These are phyloP conservation scores for Opisthocomus hoazin DNA, from an alignment of 2,113 vertebrate genomes.

Conservation along the genomic window DNA sequence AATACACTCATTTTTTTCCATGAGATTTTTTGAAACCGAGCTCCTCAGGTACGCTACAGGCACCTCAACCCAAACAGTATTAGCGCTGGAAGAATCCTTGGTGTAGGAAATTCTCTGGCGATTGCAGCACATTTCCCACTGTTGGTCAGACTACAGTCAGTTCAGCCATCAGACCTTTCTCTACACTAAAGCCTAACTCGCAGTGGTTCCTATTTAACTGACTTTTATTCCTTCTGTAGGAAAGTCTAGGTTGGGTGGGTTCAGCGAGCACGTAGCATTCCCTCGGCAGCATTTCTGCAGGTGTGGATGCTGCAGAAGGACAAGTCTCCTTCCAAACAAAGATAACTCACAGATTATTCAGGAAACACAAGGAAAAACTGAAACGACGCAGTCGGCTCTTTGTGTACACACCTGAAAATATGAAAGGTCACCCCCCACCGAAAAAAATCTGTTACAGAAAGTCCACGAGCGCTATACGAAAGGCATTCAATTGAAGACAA, in stretches of 20 bases:
- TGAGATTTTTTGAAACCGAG: not conserved
- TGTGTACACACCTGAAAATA: not conserved
- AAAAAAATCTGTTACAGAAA: not conserved
- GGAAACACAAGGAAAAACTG: not conserved
- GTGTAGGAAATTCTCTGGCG: not conserved
- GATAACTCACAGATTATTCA: not conserved
- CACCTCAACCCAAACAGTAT: not conserved
- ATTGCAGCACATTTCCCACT: not conserved
- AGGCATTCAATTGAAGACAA: not conserved
- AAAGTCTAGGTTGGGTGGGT: rapidly evolving
- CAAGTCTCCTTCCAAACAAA: not conserved
- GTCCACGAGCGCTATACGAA: not conserved
- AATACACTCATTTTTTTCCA: not conserved
- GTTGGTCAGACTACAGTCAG: not conserved
- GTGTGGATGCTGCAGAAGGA: not conserved
- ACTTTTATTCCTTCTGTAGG: not conserved
- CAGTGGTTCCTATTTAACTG: rapidly evolving
- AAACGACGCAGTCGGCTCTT: not conserved
- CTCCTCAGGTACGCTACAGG: not conserved
- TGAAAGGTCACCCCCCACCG: not conserved
- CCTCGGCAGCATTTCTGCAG: not conserved
- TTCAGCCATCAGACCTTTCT: not conserved
- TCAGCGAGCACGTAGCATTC: rapidly evolving
- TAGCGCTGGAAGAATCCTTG: not conserved
- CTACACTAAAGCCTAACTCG: not conserved